Evolutionary conservation across 2,888 invertebrate species (phyloP), one percentile per base, ranked within the genome.

Genomic region (Drosophila algonquin): DNA sequence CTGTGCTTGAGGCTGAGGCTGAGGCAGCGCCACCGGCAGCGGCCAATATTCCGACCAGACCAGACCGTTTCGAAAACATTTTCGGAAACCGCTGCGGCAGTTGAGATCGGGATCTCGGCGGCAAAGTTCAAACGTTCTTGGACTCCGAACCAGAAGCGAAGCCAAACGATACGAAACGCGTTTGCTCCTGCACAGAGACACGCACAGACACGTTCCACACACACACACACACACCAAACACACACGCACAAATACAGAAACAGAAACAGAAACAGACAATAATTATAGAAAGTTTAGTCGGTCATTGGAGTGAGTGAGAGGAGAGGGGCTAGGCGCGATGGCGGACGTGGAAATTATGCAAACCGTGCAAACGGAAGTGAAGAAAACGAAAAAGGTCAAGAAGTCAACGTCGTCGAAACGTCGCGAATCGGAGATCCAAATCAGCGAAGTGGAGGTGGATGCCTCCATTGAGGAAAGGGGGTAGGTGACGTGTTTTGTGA

Each of bases 301-400:
- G 90, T 90, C 90, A 90, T 72, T 81, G 60, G 90, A 82, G 90
- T 85, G 87, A 57, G 57, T n/a, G 85, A 77, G 63, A 73, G 8
- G 18, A 21, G 21, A 21, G 21, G 21, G 54, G 40, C 40, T 40
- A 2, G 40, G 47, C 64, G 91, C 92, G 93, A 97, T 97, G 97
- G 97, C 97, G 93, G 97, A 97, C 94, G 97, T 97, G 91, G 97
- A 97, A 93, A 95, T 96, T 82, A 96, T 96, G 94, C 96, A 96
- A 94, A 95, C 96, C 93, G 95, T 95, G 92, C 95, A 96, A 92
- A 95, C 96, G 92, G 96, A 96, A 90, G 96, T 95, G 92, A 95
- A 95, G 93, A 95, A 97, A 93, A 95, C 96, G 92, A 97, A 97
- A 93, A 97, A 97, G 94, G 96, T 97, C 93, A 97, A 97, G 94